Percentiles rank a stretch among this genome's conserved stretches.
Conservation (phyloP, 1,140 invertebrate genomes). For the Proales similis region DNA sequence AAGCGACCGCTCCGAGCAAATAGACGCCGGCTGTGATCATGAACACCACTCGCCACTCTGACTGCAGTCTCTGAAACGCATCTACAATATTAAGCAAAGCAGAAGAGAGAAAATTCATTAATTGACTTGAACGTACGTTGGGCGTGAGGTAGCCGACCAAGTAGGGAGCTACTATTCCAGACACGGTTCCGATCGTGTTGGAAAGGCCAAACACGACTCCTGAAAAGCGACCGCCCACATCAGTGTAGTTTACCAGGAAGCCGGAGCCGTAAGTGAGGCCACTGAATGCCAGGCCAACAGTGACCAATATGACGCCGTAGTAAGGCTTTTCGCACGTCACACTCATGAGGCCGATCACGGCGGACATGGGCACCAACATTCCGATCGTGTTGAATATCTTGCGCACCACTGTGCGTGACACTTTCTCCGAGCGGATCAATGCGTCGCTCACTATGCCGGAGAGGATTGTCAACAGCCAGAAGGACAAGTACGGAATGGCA, state of each 20-base stretch:
- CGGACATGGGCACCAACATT: conserved; percentile 3
- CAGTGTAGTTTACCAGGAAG: conserved; percentile 75
- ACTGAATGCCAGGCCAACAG: conserved; percentile 11
- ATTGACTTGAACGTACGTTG: no score
- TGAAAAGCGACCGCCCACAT: conserved; percentile 80
- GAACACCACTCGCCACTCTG: conserved; percentile 37
- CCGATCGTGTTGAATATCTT: conserved; percentile 18
- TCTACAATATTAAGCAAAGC: no score
- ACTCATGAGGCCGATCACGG: conserved; percentile 15
- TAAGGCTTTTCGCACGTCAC: background rate
- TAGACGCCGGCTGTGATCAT: conserved; percentile 21
- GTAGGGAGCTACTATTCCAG: conserved; percentile 50
- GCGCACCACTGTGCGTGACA: conserved; percentile 26
- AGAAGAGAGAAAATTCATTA: no score
- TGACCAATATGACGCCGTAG: conserved; percentile 18
- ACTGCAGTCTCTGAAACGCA: conserved; percentile 16
- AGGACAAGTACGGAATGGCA: conserved; percentile 14
- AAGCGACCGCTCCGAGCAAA: background rate
- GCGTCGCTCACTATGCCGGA: conserved; percentile 21
- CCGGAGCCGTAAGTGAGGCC: no score
- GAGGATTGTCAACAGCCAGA: conserved; percentile 10
- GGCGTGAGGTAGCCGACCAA: conserved; percentile 48
- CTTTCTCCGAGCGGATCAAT: background rate
- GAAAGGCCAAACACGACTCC: conserved; percentile 57
- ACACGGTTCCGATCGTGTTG: conserved; percentile 50